Base-by-base conservation (phyloP, 2,888 invertebrate genomes). In the Yponomeuta evonymella region DNA sequence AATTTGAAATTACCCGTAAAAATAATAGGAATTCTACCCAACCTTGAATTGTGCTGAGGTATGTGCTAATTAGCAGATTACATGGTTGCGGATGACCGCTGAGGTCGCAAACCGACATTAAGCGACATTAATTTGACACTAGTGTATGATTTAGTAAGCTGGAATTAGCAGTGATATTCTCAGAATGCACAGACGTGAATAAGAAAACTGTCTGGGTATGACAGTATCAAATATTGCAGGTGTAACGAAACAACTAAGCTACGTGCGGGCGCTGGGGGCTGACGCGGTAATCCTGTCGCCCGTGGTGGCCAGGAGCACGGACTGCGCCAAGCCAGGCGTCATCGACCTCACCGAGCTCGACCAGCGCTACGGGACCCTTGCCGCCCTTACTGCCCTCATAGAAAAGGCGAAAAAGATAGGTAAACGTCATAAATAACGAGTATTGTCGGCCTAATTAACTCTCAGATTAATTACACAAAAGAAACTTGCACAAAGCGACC, bases 301-400 rank as follows among this genome's bases (percentile, higher is more conserved):
- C 0, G 70, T 91, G 69, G 76, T 79, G 2, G 69, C 79, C 3
- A 83, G 76, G 72, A 90, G 84, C 73, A 73, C 75, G 90, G 93
- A 94, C 23, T 98, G 98, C 82, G 94, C 94, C 80, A 95, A 95
- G 1, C 97, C 97, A 74, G 98, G 98, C 71, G 94, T 96, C 51
- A 86, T 94, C 0, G 93, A 97, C 82, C 96, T 95, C 78, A 90
- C 79, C 1, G 93, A 93, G 23, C 93, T 98, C 66, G 95, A 97
- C 76, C 87, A 93, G 0, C 90, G 94, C 63, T 97, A 95, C 79
- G 97, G 98, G 0, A 94, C 92, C 0, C 76, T 95, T 72, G 88
- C 88, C 0, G 94, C 95, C 78, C 95, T 97, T 69, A 86, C 87
- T 4, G 79, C 79, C 0, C 79, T 97, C 0, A 76, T 95, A 0